Evolutionary conservation across 2,113 vertebrate species (phyloP).

Genomic region (Gambusia holbrooki): DNA sequence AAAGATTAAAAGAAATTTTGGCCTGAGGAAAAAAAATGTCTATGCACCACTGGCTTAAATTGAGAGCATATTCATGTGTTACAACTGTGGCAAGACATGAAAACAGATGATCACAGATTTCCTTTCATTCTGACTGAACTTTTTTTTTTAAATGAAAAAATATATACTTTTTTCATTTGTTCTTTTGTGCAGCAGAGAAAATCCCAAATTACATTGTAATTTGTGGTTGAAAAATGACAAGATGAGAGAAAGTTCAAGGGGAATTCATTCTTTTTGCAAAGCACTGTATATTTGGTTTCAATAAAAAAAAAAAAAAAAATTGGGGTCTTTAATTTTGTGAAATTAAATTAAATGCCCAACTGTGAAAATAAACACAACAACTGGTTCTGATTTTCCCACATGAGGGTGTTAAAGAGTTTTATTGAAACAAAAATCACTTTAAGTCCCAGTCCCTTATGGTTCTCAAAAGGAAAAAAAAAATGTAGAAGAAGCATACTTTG

Average conservation of each 20-base stretch:
- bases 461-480: slow-evolving; percentile 53
- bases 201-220: too few species aligned
- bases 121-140: too few species aligned
- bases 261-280: neutral
- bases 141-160: too few species aligned
- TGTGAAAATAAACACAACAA: slow-evolving; percentile 30
- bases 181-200: too few species aligned
- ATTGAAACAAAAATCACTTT: slow-evolving; percentile 84
- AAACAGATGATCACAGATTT: too few species aligned
- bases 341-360: neutral
- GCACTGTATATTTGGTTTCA: neutral
- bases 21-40: too few species aligned
- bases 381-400: slow-evolving; percentile 49
- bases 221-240: neutral
- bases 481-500: slow-evolving; percentile 73
- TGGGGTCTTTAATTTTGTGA: neutral
- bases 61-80: too few species aligned
- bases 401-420: slow-evolving; percentile 79
- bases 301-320: neutral
- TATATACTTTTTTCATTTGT: too few species aligned
- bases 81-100: too few species aligned
- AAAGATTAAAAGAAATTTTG: too few species aligned
- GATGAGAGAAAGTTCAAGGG: neutral
- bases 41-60: too few species aligned
- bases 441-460: slow-evolving; percentile 81